phyloP scores from a whole-genome alignment of 1,140 invertebrate genomes.

The Tyrophagus putrescentiae region DNA sequence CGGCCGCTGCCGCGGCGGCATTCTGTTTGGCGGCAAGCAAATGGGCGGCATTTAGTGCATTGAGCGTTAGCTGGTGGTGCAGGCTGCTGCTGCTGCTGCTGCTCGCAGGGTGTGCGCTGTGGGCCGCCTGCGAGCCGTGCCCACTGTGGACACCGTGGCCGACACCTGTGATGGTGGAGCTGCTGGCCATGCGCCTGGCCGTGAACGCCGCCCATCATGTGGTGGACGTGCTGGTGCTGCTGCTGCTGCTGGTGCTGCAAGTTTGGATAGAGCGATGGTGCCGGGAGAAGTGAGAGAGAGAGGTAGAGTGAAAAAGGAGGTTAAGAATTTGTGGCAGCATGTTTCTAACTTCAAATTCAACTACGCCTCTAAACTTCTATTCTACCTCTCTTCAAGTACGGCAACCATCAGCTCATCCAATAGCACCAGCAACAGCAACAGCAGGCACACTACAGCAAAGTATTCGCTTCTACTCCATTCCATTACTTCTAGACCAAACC shows the following conservation, averaged over 20 bases:
- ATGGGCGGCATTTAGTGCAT: conserved; percentile 17
- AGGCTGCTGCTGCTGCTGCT: neutral
- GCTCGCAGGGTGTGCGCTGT: neutral
- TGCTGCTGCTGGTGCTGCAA: conserved; percentile 39
- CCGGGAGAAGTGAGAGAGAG: too few species aligned
- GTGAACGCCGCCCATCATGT: neutral
- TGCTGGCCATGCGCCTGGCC: neutral
- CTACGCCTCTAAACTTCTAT: too few species aligned
- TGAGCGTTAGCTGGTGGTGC: neutral
- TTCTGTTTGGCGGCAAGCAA: conserved; percentile 13
- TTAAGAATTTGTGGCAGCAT: too few species aligned
- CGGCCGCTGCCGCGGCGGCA: conserved; percentile 9
- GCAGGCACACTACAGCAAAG: too few species aligned
- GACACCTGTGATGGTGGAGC: neutral
- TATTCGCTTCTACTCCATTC: too few species aligned
- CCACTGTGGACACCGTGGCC: conserved; percentile 15
- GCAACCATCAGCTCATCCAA: too few species aligned
- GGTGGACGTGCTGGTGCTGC: conserved; percentile 35
- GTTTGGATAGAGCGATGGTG: too few species aligned
- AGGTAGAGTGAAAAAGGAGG: too few species aligned
- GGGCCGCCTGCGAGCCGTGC: neutral
- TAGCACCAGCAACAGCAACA: too few species aligned
- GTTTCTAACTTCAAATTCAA: too few species aligned
- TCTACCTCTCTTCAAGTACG: too few species aligned
- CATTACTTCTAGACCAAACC: too few species aligned